Evolutionary conservation across 1,140 invertebrate genomes (phyloP).

Genomic region (Neodiprion fabricii): DNA sequence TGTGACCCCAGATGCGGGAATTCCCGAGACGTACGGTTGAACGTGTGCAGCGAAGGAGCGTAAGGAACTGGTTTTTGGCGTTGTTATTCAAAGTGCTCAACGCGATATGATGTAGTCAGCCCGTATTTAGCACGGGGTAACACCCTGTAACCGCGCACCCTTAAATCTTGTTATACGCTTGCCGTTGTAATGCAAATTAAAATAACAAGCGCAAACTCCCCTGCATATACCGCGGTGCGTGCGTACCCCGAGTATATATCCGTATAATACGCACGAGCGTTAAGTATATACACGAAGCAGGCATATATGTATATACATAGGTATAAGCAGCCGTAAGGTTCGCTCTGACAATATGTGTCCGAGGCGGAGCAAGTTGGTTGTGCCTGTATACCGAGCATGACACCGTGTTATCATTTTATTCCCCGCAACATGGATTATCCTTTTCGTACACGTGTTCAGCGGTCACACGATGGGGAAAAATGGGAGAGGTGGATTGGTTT

Average conservation of each 20-base stretch:
- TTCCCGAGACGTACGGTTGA: background rate
- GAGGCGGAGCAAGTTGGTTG: background rate
- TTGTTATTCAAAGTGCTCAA: background rate
- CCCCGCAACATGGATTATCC: constrained; percentile 4
- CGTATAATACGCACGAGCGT: background rate
- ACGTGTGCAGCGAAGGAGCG: background rate
- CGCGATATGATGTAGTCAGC: background rate
- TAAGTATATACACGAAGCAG: too few species aligned
- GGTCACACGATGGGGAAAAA: background rate
- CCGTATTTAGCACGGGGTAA: background rate
- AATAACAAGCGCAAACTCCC: constrained; percentile 37
- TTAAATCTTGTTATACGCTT: constrained; percentile 42
- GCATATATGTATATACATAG: background rate
- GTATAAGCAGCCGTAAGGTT: background rate
- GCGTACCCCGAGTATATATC: background rate
- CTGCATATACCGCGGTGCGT: background rate
- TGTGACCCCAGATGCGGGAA: background rate
- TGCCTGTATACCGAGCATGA: background rate
- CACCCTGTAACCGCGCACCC: constrained; percentile 29
- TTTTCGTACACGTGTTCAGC: background rate
- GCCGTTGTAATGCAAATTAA: constrained; percentile 54
- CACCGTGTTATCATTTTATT: background rate
- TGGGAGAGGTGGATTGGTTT: too few species aligned
- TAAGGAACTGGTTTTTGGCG: background rate
- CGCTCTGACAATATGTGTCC: background rate